Evolutionary conservation across 1,140 invertebrate genomes (phyloP).

Genomic region (Pinna nobilis): DNA sequence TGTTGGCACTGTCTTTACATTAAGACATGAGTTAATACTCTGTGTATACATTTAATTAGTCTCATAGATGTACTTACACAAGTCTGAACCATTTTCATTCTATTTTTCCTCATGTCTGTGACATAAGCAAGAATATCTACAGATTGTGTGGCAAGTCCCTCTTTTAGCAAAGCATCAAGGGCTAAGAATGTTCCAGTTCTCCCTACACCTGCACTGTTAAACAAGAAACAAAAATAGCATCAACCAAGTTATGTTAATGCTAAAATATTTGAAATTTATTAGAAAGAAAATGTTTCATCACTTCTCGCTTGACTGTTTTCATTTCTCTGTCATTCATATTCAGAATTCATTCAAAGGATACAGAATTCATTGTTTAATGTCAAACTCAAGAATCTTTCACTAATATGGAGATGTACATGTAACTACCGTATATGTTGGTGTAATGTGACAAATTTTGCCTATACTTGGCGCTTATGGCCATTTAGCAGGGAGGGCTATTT

Average conservation of each 20-base stretch:
- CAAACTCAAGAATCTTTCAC: too few species aligned
- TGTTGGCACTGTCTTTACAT: too few species aligned
- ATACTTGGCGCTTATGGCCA: too few species aligned
- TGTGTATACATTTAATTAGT: too few species aligned
- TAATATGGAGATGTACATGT: too few species aligned
- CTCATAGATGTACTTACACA: conserved; percentile 67
- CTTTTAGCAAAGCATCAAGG: conserved; percentile 70
- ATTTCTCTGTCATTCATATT: background rate
- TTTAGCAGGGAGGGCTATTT: too few species aligned
- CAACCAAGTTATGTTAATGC: background rate
- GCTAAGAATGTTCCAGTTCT: conserved; percentile 75
- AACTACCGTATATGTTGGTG: too few species aligned
- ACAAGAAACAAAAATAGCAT: background rate
- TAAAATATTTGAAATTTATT: background rate
- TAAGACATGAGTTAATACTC: too few species aligned
- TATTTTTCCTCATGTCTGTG: conserved; percentile 70
- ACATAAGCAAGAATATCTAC: conserved; percentile 73
- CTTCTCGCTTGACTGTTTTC: too few species aligned
- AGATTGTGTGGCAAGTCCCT: conserved; percentile 65
- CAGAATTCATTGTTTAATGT: too few species aligned
- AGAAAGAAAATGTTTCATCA: background rate
- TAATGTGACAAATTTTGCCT: too few species aligned
- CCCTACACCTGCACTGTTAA: conserved; percentile 74
- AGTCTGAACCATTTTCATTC: conserved; percentile 75
- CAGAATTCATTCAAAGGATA: too few species aligned